Percentiles rank a stretch among this genome's conserved stretches.
Conservation (phyloP, 1,140 invertebrate genomes). For the Dinoponera quadriceps region DNA sequence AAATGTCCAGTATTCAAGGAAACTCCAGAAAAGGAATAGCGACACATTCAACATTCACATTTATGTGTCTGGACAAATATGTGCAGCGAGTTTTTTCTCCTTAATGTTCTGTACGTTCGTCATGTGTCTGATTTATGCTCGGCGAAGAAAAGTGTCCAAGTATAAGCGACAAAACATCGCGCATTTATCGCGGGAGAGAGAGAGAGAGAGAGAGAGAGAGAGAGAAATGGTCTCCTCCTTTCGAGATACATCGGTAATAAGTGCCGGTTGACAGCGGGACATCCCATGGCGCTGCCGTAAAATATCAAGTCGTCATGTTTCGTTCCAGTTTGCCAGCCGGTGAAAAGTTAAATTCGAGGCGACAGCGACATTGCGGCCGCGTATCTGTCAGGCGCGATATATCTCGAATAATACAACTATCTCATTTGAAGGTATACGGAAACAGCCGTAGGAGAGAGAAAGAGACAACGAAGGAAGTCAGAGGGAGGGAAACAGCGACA, state of each 20-base stretch:
- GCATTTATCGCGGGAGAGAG: not conserved
- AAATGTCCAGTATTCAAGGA: too few species aligned
- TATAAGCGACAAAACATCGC: constrained; percentile 25
- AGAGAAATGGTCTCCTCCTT: constrained; percentile 3
- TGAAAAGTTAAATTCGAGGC: constrained; percentile 48
- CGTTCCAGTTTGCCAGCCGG: constrained; percentile 27
- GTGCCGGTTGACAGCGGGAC: constrained; percentile 19
- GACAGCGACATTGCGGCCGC: constrained; percentile 42
- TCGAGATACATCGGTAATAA: constrained; percentile 45
- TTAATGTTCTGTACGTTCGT: not conserved
- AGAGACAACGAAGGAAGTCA: constrained; percentile 20
- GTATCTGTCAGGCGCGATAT: constrained; percentile 21
- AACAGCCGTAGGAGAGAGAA: not conserved
- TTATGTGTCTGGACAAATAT: too few species aligned
- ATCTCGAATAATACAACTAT: constrained; percentile 57
- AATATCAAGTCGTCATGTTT: constrained; percentile 51
- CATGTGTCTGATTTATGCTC: not conserved
- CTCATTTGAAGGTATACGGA: constrained; percentile 37
- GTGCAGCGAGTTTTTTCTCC: too few species aligned
- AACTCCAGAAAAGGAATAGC: too few species aligned
- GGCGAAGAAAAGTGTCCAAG: not conserved
- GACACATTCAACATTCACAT: too few species aligned
- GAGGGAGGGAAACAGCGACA: constrained; percentile 5
- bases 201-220: too few species aligned
- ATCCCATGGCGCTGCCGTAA: constrained; percentile 23